Percentiles rank a stretch among this genome's conserved stretches.
phyloP scores from a whole-genome alignment of 2,113 vertebrate genomes.

The Nycticebus coucang region DNA sequence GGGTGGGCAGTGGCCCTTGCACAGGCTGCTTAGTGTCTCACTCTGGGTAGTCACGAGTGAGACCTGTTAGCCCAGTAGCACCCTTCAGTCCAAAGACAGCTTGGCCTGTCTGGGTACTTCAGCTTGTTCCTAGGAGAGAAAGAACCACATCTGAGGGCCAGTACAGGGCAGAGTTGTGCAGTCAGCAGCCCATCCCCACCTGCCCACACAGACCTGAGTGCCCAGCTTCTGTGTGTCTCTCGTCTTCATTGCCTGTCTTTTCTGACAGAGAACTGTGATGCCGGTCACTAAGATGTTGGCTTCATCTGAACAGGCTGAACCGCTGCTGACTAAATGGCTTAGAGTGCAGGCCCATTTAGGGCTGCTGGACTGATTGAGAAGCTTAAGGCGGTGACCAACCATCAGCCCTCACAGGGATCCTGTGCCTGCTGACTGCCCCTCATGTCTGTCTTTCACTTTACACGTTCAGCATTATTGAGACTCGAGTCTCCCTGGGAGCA shows the following conservation, averaged over 20 bases:
- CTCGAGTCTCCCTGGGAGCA: background rate
- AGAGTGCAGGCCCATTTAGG: background rate
- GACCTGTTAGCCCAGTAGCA: accelerated
- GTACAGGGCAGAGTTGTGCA: background rate
- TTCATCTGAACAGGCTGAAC: background rate
- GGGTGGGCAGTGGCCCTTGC: background rate
- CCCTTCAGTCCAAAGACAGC: background rate
- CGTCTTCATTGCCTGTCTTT: background rate
- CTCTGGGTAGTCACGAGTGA: background rate
- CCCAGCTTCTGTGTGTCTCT: accelerated
- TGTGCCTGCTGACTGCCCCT: accelerated
- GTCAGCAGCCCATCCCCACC: background rate
- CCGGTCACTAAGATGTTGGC: background rate
- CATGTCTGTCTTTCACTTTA: background rate
- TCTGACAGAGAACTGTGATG: background rate
- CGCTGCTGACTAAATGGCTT: background rate
- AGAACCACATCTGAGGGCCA: background rate
- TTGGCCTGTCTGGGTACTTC: background rate
- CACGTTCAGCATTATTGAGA: background rate
- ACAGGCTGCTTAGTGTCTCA: background rate
- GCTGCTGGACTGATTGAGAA: background rate
- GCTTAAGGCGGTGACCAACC: background rate
- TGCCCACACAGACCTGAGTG: background rate
- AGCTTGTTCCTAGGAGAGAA: background rate
- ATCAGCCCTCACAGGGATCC: background rate